Percentiles rank a stretch among this genome's conserved stretches.
These are phyloP conservation scores for Orthosia gracilis DNA, from an alignment of 2,888 invertebrate species.

Conservation along the genomic window DNA sequence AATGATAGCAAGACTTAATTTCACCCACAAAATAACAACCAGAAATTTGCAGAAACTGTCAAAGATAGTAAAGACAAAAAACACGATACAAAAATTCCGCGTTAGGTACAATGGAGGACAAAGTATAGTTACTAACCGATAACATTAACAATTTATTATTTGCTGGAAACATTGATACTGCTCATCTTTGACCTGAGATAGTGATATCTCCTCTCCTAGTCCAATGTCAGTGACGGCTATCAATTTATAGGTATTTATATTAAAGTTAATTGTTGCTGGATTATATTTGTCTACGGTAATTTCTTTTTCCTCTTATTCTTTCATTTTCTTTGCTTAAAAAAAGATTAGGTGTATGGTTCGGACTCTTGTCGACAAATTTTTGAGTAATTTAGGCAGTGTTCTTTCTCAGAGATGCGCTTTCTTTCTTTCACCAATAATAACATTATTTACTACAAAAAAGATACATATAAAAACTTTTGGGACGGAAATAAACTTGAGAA, in stretches of 20 bases:
- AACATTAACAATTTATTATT: conserved; percentile 63
- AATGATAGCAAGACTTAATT: neutral
- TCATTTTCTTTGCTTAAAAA: neutral
- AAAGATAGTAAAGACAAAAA: conserved; percentile 3
- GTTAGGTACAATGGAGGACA: conserved; percentile 53
- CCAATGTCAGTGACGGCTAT: conserved; percentile 64
- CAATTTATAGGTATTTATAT: conserved; percentile 46
- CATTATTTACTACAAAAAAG: neutral
- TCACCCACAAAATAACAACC: conserved; percentile 10
- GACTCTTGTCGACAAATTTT: neutral
- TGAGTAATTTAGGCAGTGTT: neutral
- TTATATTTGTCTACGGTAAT: neutral
- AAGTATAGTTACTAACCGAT: conserved; percentile 61
- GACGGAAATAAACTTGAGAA: neutral
- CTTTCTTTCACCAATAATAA: neutral
- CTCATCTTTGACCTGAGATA: conserved; percentile 74
- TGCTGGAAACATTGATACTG: conserved; percentile 68
- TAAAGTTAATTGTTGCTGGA: conserved; percentile 30
- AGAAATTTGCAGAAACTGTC: conserved; percentile 5
- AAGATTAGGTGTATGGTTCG: neutral
- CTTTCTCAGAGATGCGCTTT: neutral
- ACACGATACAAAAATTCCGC: conserved; percentile 21
- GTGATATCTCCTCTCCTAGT: conserved; percentile 68
- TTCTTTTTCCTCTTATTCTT: neutral
- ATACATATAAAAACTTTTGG: neutral